Base-by-base conservation (phyloP, 2,797 vertebrate genomes). In the Numenius phaeopus region DNA sequence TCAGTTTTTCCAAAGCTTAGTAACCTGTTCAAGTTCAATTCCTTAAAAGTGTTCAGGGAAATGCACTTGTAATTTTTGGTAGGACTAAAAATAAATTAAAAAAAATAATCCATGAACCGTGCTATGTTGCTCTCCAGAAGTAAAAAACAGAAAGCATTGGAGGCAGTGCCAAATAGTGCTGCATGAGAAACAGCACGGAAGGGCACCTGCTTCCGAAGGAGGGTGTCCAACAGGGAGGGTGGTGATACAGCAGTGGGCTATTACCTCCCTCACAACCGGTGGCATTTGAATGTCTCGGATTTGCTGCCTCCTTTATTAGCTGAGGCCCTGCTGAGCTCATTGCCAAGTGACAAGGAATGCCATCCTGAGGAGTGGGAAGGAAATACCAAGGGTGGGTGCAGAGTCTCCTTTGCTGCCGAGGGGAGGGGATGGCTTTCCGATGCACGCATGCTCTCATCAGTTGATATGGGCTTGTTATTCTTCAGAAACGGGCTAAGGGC, bases 401-500 rank as follows among this genome's bases (percentile, higher is more conserved):
- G 24, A 64, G 22, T 40, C 29, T 42, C 0, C 0, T 54, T 84
- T 32, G 12, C 32, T 72, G 42, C 70, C 59, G n/a, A 52, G n/a
- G 18, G 42, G 26, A 59, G 6, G 21, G 44, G 18, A 18, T 61
- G 52, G 26, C 7, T 79, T 78, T 78, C 59, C 15, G 29, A 49
- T 49, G 37, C 40, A 19, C 12, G 6, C 32, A 8, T 29, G 5
- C n/a, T 49, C 70, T 26, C 11, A 21, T 3, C 16, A 29, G 17
- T 52, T 0, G 0, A 8, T 8, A 6, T 1, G 7, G 39, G 27
- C 15, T 71, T 37, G 0, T 3, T 66, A 24, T 19, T 59, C 40
- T 73, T 62, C 2, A 2, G 19, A 52, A 34, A 34, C 30, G 46
- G 22, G 8, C 16, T 24, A 13, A 29, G 24, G 40, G 7, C 61